phyloP scores from a whole-genome alignment of 2,797 vertebrate species.

The Mareca penelope region DNA sequence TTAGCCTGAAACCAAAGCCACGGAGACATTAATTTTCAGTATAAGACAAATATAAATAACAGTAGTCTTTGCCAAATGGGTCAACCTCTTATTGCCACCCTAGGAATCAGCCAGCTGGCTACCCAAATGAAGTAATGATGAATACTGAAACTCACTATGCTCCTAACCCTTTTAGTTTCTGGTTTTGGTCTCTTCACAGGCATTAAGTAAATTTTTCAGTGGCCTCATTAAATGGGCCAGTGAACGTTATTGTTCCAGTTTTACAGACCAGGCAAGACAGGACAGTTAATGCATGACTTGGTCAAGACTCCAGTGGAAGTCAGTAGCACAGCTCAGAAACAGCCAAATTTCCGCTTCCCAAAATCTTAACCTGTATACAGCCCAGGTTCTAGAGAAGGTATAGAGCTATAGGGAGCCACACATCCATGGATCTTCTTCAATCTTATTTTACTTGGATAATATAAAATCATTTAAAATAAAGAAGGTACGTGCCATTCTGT shows the following conservation, averaged over 20 bases:
- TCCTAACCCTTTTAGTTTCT: conserved; percentile 1
- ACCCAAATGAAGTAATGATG: conserved; percentile 26
- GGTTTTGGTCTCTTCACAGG: neutral
- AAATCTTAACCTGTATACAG: neutral
- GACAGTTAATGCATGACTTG: neutral
- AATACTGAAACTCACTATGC: conserved; percentile 17
- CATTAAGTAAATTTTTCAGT: conserved; percentile 7
- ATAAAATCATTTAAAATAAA: neutral
- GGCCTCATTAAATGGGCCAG: neutral
- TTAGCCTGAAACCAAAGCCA: neutral
- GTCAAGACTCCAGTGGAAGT: neutral
- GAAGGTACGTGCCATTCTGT: neutral
- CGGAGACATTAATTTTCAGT: neutral
- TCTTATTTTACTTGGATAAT: neutral
- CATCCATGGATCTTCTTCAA: neutral
- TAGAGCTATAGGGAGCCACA: neutral
- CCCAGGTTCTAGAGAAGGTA: neutral
- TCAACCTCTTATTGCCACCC: conserved; percentile 21
- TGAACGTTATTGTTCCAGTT: conserved; percentile 1
- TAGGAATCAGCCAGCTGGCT: conserved; percentile 42
- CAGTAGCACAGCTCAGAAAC: neutral
- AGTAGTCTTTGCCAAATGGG: conserved; percentile 49
- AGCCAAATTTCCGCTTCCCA: neutral
- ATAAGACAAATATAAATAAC: conserved; percentile 39
- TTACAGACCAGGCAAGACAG: neutral